Evolutionary conservation across 2,113 vertebrate genomes (phyloP).

Genomic region (Holacanthus passer): DNA sequence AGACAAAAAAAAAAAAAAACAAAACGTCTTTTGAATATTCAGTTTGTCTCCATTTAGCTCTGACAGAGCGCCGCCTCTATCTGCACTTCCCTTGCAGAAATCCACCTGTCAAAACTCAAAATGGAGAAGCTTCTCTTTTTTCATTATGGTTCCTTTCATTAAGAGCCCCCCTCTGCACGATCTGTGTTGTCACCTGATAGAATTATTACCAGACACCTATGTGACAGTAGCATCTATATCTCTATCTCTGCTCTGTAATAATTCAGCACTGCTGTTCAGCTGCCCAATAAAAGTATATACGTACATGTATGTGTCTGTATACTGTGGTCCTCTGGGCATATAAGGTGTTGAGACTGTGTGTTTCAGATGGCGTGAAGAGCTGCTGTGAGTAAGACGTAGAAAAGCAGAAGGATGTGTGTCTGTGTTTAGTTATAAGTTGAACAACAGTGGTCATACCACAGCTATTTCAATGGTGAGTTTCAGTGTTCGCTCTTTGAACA

Average conservation of each 20-base stretch:
- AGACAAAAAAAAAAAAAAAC: constrained; percentile 38
- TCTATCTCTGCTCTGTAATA: constrained; percentile 31
- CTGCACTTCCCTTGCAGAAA: constrained; percentile 47
- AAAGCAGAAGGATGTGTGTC: constrained; percentile 5
- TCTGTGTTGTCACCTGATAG: constrained; percentile 34
- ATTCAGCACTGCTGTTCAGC: constrained; percentile 24
- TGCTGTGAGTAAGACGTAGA: not conserved
- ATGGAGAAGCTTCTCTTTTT: constrained; percentile 46
- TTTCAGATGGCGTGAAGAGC: not conserved
- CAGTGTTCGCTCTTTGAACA: constrained; percentile 22
- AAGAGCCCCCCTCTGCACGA: constrained; percentile 12
- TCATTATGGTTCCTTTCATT: constrained; percentile 55
- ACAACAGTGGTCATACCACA: constrained; percentile 18
- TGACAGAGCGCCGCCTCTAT: constrained; percentile 30
- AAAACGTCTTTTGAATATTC: constrained; percentile 60
- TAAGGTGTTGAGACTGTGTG: not conserved
- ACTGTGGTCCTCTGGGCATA: not conserved
- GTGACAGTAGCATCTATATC: constrained; percentile 42
- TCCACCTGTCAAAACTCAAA: constrained; percentile 63
- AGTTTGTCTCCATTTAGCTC: constrained; percentile 55
- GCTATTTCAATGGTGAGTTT: constrained; percentile 14
- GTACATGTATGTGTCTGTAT: not conserved
- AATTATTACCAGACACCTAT: constrained; percentile 36
- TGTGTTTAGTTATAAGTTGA: constrained; percentile 17
- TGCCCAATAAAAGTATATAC: constrained; percentile 7